Base-by-base conservation (phyloP, 2,113 vertebrate species). In the Cepphus grylle region DNA sequence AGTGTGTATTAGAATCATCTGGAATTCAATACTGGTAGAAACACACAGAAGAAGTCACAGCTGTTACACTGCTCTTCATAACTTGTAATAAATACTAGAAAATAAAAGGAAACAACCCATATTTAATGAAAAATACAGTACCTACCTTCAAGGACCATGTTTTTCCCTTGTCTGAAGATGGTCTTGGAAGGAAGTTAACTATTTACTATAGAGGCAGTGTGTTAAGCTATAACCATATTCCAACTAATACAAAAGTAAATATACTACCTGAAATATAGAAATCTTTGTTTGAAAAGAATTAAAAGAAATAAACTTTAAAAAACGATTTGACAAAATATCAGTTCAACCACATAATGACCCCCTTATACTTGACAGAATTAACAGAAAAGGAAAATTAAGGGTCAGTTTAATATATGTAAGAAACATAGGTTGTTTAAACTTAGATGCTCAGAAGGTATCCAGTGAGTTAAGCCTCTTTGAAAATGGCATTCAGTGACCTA, bases 21-120 rank as follows among this genome's bases (percentile, higher is more conserved):
- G 91, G 93, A 96, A 96, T 96, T 86, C 93, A 98, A 78, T 92
- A 97, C 96, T 97, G 95, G 83, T 95, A 80, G 91, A 96, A 98
- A 95, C 58, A 84, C 27, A 95, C 5, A 80, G 91, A 95, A 90
- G 96, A 67, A 96, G 95, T 97, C 96, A 96, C 96, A 97, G 96
- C 96, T 94, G 82, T 93, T 93, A 96, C 92, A 96, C 92, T 94
- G 96, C 96, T 97, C 95, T 95, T 94, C 74, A 43, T 55, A 86
- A 89, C 76, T 74, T 88, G 87, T 61, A 96, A 96, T 97, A 97
- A 95, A 96, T 92, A 95, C 78, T 91, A 96, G 71, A 94, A 97
- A 95, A 96, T 88, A 91, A 97, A 95, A 97, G 67, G 59, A 95
- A 93, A 93, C 70, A 89, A 88, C 87, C 69, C 88, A 86, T 77